Base-by-base conservation (phyloP, 2,888 invertebrate species). In the Leptothorax acervorum region DNA sequence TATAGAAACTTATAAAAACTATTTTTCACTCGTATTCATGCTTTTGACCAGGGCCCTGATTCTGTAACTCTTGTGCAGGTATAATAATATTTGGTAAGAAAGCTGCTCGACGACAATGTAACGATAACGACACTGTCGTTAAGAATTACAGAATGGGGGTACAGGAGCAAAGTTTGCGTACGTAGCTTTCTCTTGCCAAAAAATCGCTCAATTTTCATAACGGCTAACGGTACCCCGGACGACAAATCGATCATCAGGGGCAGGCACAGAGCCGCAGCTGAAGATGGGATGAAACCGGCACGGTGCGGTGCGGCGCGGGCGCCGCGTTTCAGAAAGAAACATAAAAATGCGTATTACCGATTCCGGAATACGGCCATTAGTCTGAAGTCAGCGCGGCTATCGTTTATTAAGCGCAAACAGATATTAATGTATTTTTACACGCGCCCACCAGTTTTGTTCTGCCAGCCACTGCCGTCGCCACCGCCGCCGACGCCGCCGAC, bases 341-440 rank as follows among this genome's bases (percentile, higher is more conserved):
- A 93, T 92, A 92, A 92, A 92, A 92, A 91, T 92, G 90, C 91
- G 92, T 92, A 93, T 93, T 93, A 93, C 92, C 92, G 93, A 93
- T 94, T 92, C 92, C 91, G 92, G 92, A 93, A 93, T 92, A 93
- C 91, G 92, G 93, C 94, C 94, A 94, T 94, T 95, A 94, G 94
- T 93, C 92, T 92, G 91, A 93, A 94, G 93, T 92, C 93, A 91
- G 92, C 92, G 90, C 88, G 92, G 93, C 94, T 94, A 94, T 94
- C 94, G 94, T 95, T 94, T 94, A 94, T 95, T 95, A 94, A 94
- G 93, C 93, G 92, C 94, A 95, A 95, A 95, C 94, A 94, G 94
- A 95, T 95, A 95, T 95, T 95, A 95, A 95, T 95, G 95, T 94
- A 94, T 95, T 95, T 95, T 95, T 94, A 93, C 94, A 94, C 92